Base-by-base conservation (phyloP, 1,140 invertebrate genomes). In the Zaprionus davidi region DNA sequence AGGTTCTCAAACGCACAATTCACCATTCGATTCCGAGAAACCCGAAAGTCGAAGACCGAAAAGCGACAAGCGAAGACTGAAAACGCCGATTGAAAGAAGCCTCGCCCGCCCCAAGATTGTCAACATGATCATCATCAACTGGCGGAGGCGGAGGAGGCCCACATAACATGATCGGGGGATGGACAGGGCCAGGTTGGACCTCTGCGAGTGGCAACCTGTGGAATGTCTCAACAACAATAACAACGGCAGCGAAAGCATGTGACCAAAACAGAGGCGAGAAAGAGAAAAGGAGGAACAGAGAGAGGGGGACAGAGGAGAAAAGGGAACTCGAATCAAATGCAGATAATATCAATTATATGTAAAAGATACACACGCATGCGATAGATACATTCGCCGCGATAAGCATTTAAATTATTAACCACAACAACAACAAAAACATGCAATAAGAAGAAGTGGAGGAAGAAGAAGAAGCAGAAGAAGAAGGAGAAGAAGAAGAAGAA, bases 321-420 rank as follows among this genome's bases (percentile, higher is more conserved):
- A 80, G 31, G 80, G 77, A 67, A 83, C 62, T 87, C 78, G 67
- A 88, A 88, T 88, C 84, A 76, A 87, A 87, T 87, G 84, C 81
- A 87, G 84, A 87, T 87, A 87, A 88, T 87, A 87, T 87, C 84
- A 87, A 87, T 87, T 87, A 87, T 87, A 90, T 87, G 84, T 87
- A 87, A 88, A 81, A 88, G 84, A 87, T 88, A 87, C 81, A 84
- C 78, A 88, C 70, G 75, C 81, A 88, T 72, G 74, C 72, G 81
- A 84, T 87, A 87, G 84, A 87, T 87, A 88, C 84, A 79, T 71
- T 78, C 76, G 71, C 41, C 65, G 74, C 66, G 84, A 87, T 87
- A 87, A 87, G 84, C 78, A 88, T 88, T 87, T 87, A 88, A 87
- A 88, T 88, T 87, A 87, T 87, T 76, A 87, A 84, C 84, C 80